phyloP scores from a whole-genome alignment of 2,888 invertebrate genomes.

The Standfussiana lucernea region DNA sequence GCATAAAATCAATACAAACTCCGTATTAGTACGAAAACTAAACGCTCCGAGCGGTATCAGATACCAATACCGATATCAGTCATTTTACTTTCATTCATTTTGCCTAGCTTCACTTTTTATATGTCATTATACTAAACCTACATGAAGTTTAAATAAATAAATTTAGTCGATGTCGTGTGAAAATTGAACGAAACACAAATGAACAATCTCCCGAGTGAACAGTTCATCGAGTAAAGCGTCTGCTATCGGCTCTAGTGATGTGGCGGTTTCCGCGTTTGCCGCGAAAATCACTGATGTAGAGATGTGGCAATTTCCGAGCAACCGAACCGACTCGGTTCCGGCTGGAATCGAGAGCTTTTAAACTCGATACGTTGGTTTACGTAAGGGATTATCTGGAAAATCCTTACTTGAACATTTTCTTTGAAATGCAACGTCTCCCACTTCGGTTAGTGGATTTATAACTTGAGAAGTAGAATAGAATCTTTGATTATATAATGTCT shows the following conservation, averaged over 20 bases:
- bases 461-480: no score
- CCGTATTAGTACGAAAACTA: conserved; percentile 28
- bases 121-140: no score
- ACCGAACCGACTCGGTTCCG: conserved; percentile 26
- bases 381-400: conserved; percentile 36
- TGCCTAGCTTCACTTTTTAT: neutral
- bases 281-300: conserved; percentile 48
- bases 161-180: neutral
- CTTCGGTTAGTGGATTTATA: neutral
- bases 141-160: neutral
- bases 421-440: neutral
- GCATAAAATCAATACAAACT: conserved; percentile 36
- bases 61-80: neutral
- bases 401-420: conserved; percentile 11
- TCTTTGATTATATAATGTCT: no score
- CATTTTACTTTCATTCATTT: neutral
- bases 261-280: conserved; percentile 36
- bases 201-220: neutral
- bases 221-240: neutral
- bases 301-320: conserved; percentile 56
- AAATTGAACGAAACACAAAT: neutral
- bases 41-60: conserved; percentile 39
- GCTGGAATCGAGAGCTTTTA: conserved; percentile 39
- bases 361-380: conserved; percentile 39
- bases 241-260: conserved; percentile 16